A percentile compares a stretch with the other conserved stretches of the same genome.
Conservation (phyloP, 2,113 vertebrate species). For the Lampris incognitus region DNA sequence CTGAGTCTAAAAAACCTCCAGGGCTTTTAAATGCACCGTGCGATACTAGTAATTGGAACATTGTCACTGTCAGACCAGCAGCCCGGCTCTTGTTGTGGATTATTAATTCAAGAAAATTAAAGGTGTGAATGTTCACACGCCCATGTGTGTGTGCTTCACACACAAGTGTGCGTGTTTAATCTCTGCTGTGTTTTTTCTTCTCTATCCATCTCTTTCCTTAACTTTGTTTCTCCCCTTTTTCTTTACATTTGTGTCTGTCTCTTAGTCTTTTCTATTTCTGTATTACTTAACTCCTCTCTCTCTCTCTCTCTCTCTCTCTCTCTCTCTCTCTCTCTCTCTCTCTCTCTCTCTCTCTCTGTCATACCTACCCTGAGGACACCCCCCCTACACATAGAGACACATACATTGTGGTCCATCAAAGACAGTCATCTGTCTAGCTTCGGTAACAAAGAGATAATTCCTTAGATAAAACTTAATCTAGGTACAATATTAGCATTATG, state of each 20-base stretch:
- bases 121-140: conserved; percentile 22
- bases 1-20: conserved; percentile 38
- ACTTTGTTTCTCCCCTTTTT: background rate
- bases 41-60: conserved; percentile 65
- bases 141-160: background rate
- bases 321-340: background rate
- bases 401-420: background rate
- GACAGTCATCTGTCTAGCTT: conserved; percentile 4
- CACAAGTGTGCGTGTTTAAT: conserved; percentile 54
- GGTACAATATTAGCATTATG: too few relatives aligned
- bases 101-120: conserved; percentile 81
- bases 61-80: conserved; percentile 56
- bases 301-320: conserved; percentile 13
- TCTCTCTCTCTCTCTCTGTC: conserved; percentile 26
- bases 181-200: conserved; percentile 48
- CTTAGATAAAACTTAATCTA: background rate
- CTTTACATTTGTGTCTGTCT: background rate
- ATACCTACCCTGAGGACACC: conserved; percentile 9
- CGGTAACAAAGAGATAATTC: conserved; percentile 10
- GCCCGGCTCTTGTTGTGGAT: conserved; percentile 55
- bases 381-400: conserved; percentile 8
- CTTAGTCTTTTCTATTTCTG: background rate
- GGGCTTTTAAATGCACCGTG: conserved; percentile 41
- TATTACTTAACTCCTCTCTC: background rate
- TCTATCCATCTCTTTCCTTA: background rate